Base-by-base conservation (phyloP, 2,888 invertebrate genomes). In the Meandrusa payeni region DNA sequence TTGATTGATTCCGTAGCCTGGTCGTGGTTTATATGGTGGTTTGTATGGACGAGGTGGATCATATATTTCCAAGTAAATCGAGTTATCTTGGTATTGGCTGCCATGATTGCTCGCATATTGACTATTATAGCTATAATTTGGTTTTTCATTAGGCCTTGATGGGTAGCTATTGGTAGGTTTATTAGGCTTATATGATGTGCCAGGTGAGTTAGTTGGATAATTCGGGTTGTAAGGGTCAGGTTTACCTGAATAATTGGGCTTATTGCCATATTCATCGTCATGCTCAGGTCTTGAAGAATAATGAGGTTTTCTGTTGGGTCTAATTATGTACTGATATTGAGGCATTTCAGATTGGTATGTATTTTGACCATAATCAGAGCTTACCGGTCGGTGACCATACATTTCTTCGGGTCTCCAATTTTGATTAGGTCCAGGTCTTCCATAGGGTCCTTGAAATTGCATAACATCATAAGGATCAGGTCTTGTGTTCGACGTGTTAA, bases 11-110 rank as follows among this genome's bases (percentile, higher is more conserved):
- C 65, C 68, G 46, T 70, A 61, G 28, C 56, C 61, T 38, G 67
- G 79, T 36, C 55, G 63, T 22, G 62, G 61, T 20, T 59, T 64
- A 22, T 65, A 70, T 5, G 76, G 70, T 40, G 59, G 75, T 39
- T 58, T 73, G 20, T 76, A 77, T 2, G 76, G 76, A 41, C 75
- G 67, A 1, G 81, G 81, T 2, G 85, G 86, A 41, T 86, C 86
- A 24, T 69, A 55, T 11, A 86, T 86, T 64, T 82, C 76, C 0
- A 85, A 63, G 28, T 81, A 66, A 22, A 85, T 68, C 0, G 76
- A 70, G 51, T 85, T 78, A 29, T 83, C 74, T 34, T 76, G 66
- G 33, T 67, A 59, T 3, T 57, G 46, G 33, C 67, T 68, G 1
- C 76, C 78, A 41, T 79, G 76, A 41, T 63, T 66, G 32, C 76